Evolutionary conservation across 2,113 vertebrate species (phyloP).

Genomic region (Motacilla tschutschensis): DNA sequence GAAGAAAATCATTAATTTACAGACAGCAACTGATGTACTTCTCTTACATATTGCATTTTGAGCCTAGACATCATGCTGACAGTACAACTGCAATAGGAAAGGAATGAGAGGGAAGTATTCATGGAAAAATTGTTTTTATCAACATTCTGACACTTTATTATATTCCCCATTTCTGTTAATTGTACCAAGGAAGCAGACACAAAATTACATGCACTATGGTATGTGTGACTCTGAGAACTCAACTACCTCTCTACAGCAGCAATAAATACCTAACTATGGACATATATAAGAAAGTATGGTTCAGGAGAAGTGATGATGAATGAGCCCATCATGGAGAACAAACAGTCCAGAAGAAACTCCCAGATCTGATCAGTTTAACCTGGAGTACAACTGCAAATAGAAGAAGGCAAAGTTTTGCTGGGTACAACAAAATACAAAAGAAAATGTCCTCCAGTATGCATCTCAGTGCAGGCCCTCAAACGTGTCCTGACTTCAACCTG

Average conservation of each 20-base stretch:
- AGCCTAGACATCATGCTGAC: neutral
- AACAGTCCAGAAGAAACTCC: neutral
- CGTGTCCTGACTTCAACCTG: accelerated
- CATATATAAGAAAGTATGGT: neutral
- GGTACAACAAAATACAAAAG: neutral
- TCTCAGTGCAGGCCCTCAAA: neutral
- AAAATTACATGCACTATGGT: neutral
- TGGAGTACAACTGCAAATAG: neutral
- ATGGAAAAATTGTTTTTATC: slow-evolving; percentile 1
- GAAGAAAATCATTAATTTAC: slow-evolving; percentile 48
- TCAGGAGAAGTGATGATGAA: neutral
- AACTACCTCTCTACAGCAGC: neutral
- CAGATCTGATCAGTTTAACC: neutral
- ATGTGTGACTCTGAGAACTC: neutral
- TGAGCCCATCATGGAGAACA: neutral
- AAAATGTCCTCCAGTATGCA: neutral
- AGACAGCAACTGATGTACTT: slow-evolving; percentile 26
- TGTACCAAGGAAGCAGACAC: neutral
- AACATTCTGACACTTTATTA: slow-evolving; percentile 27
- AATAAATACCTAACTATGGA: neutral
- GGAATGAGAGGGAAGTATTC: neutral
- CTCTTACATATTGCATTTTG: slow-evolving; percentile 5
- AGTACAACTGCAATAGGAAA: neutral
- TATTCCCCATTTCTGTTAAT: neutral
- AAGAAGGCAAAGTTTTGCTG: neutral